phyloP scores from a whole-genome alignment of 2,797 vertebrate genomes.

The Peromyscus aztecus region DNA sequence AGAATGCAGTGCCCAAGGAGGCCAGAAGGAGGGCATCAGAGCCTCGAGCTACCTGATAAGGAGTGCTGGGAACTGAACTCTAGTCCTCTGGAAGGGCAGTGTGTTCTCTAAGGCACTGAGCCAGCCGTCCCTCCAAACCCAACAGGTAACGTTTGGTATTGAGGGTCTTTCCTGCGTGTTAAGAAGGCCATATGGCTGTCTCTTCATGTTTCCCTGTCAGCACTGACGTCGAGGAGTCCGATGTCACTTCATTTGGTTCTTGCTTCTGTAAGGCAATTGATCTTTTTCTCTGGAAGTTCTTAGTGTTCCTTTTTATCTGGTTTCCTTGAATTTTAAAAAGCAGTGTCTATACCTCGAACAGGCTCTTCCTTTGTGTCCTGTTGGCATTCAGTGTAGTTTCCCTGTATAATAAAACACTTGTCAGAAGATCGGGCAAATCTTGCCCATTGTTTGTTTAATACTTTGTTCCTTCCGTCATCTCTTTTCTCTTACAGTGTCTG shows the following conservation, averaged over 20 bases:
- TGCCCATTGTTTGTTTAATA: background rate
- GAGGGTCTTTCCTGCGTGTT: background rate
- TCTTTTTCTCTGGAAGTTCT: background rate
- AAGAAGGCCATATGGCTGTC: background rate
- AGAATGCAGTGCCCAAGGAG: background rate
- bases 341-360: background rate
- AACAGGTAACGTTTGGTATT: background rate
- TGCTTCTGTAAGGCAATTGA: background rate
- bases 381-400: constrained; percentile 10
- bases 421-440: background rate
- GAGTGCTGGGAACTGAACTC: background rate
- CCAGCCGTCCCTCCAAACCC: background rate
- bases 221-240: background rate
- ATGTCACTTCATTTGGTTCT: background rate
- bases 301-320: background rate
- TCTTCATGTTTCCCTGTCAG: background rate
- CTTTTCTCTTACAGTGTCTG: background rate
- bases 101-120: background rate
- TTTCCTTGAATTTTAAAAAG: constrained; percentile 31
- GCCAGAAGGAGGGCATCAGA: background rate
- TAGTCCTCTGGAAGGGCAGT: background rate
- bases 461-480: background rate
- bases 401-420: background rate
- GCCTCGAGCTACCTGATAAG: background rate
- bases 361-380: background rate